Evolutionary conservation across 2,888 invertebrate genomes (phyloP).

Genomic region (Parnassius mnemosyne): DNA sequence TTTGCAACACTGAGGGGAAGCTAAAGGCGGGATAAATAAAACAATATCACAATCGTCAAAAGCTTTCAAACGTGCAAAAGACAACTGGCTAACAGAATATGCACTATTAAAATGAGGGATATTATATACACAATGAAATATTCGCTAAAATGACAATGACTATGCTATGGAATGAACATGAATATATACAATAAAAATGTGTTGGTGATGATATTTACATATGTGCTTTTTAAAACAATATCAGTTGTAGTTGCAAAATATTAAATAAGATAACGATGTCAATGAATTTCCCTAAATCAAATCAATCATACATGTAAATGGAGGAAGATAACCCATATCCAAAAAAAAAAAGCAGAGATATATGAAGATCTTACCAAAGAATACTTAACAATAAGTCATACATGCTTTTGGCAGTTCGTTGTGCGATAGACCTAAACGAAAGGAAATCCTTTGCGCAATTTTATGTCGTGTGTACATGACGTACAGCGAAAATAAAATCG

Average conservation of each 20-base stretch:
- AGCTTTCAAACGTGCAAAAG: slow-evolving; percentile 79
- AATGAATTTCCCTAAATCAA: slow-evolving; percentile 2
- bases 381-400: slow-evolving; percentile 55
- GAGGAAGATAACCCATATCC: slow-evolving; percentile 37
- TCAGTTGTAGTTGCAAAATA: neutral
- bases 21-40: slow-evolving; percentile 61
- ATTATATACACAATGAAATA: slow-evolving; percentile 9
- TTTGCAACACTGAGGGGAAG: slow-evolving; percentile 54
- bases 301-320: slow-evolving; percentile 24
- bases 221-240: too few relatives aligned
- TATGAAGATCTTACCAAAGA: slow-evolving; percentile 1
- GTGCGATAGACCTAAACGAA: slow-evolving; percentile 4
- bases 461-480: slow-evolving; percentile 10
- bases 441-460: slow-evolving; percentile 22
- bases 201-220: too few relatives aligned
- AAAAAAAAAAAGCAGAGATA: slow-evolving; percentile 40
- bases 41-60: slow-evolving; percentile 80
- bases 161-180: slow-evolving; percentile 6
- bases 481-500: slow-evolving; percentile 20
- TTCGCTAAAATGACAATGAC: slow-evolving; percentile 2
- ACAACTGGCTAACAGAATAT: slow-evolving; percentile 25
- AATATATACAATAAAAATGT: slow-evolving; percentile 2
- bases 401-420: slow-evolving; percentile 58
- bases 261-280: slow-evolving; percentile 3
- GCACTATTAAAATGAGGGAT: neutral